Evolutionary conservation across 1,140 invertebrate genomes (phyloP), one percentile per base, ranked within the genome.

Genomic region (Drosophila rufa): DNA sequence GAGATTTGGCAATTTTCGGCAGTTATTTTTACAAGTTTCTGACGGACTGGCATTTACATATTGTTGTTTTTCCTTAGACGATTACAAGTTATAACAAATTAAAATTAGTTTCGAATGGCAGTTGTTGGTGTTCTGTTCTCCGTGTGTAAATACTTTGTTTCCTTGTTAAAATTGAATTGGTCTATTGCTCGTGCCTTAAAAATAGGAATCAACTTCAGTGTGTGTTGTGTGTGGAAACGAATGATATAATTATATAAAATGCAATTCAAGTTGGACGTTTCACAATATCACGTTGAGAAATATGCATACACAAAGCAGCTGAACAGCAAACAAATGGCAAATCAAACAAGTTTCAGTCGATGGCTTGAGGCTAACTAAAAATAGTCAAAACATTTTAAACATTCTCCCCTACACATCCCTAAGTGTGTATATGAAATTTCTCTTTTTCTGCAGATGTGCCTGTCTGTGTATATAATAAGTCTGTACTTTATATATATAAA

Each of bases 241-340:
- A 78, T 62, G n/a, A 38, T 56, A 38, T 71, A 36, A 36, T 36
- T 36, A 73, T 77, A 62, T 90, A 82, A 90, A 85, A 78, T 69
- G 85, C 85, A 90, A 90, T 90, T 90, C 79, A 90, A 82, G 75
- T 90, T 90, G 85, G 85, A 90, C 85, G 85, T 85, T 67, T 90
- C 66, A 74, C 79, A 90, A 85, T 90, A 90, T 90, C 85, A 90
- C 85, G 86, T 82, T 90, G 74, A 74, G 79, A 90, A 89, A 84
- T 83, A 81, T 74, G 68, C 67, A 50, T 78, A 84, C 50, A 80
- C 50, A 87, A 82, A 85, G 74, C 60, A 84, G 77, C 71, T 71
- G 48, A 81, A 79, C 45, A 67, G 64, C 45, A 69, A 77, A 71
- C 74, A 79, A 87, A 82, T 82, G 79, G 75, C 65, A 86, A 86